phyloP scores from a whole-genome alignment of 1,140 invertebrate species.

The Charaxes varanes region DNA sequence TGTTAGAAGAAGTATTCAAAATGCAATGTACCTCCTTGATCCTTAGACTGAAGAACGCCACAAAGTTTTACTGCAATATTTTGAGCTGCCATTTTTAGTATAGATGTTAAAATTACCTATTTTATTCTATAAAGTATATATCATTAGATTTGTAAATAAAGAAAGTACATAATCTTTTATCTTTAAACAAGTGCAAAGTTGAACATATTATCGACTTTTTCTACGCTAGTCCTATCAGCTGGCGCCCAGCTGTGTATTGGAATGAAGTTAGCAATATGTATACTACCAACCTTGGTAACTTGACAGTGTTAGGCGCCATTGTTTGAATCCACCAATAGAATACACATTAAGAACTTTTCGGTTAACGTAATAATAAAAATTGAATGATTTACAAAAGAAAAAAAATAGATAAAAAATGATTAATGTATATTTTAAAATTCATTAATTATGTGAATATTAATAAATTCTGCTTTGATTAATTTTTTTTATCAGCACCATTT shows the following conservation, averaged over 20 bases:
- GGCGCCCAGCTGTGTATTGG: conserved; percentile 59
- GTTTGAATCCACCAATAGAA: conserved; percentile 7
- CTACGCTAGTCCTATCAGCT: conserved; percentile 64
- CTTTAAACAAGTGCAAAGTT: too few relatives aligned
- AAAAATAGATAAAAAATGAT: background rate
- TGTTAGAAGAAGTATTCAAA: conserved; percentile 3
- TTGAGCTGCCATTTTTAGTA: conserved; percentile 54
- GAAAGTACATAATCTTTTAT: too few relatives aligned
- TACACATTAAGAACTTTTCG: conserved; percentile 15
- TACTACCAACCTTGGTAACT: conserved; percentile 36
- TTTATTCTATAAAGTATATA: too few relatives aligned
- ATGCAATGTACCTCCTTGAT: conserved; percentile 44
- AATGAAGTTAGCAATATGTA: conserved; percentile 43
- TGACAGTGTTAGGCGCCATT: conserved; percentile 7
- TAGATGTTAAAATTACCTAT: too few relatives aligned
- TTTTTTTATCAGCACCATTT: too few relatives aligned
- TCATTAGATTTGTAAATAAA: too few relatives aligned
- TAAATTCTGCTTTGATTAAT: too few relatives aligned
- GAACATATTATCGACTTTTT: conserved; percentile 51
- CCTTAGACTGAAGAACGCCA: conserved; percentile 55
- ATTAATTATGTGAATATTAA: too few relatives aligned
- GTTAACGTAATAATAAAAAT: too few relatives aligned
- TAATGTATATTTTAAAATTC: too few relatives aligned
- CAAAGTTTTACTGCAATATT: conserved; percentile 70
- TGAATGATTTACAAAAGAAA: background rate